A percentile compares a stretch with the other conserved stretches of the same genome.
phyloP scores from a whole-genome alignment of 1,140 invertebrate genomes.

The Trichogramma pretiosum region DNA sequence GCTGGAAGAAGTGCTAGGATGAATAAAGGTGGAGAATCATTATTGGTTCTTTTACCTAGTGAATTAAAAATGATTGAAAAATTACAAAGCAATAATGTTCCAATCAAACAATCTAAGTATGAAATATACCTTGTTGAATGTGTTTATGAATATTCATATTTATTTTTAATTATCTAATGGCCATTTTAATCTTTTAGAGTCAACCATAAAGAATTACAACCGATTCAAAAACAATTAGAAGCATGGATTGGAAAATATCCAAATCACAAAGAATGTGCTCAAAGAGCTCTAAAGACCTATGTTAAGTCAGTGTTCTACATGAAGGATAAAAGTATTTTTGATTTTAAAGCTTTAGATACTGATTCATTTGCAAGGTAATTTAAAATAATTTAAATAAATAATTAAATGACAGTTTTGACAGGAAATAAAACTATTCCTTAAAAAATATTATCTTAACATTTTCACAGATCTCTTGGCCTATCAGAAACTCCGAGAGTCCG shows the following conservation, averaged over 20 bases:
- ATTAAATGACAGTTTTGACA: conserved; percentile 4
- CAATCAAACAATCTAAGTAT: conserved; percentile 74
- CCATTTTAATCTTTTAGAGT: conserved; percentile 38
- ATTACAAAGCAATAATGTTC: conserved; percentile 69
- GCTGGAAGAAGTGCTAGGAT: conserved; percentile 91
- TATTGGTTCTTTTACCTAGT: conserved; percentile 76
- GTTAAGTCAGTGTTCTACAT: conserved; percentile 78
- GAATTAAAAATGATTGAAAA: conserved; percentile 75
- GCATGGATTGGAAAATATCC: conserved; percentile 68
- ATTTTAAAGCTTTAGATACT: conserved; percentile 71
- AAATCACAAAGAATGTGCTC: conserved; percentile 74
- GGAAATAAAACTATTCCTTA: neutral
- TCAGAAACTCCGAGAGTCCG: conserved; percentile 75
- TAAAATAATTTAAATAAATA: no score
- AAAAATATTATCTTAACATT: conserved; percentile 2
- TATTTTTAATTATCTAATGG: neutral
- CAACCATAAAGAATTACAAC: conserved; percentile 69
- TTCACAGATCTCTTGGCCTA: conserved; percentile 70
- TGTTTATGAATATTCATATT: neutral
- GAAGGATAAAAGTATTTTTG: conserved; percentile 88
- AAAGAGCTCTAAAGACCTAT: conserved; percentile 82
- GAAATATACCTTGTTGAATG: no score
- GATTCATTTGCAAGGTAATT: conserved; percentile 69
- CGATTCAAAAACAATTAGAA: conserved; percentile 76
- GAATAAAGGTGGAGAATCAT: conserved; percentile 73